phyloP scores from a whole-genome alignment of 2,888 invertebrate species.

The Metellina segmentata region DNA sequence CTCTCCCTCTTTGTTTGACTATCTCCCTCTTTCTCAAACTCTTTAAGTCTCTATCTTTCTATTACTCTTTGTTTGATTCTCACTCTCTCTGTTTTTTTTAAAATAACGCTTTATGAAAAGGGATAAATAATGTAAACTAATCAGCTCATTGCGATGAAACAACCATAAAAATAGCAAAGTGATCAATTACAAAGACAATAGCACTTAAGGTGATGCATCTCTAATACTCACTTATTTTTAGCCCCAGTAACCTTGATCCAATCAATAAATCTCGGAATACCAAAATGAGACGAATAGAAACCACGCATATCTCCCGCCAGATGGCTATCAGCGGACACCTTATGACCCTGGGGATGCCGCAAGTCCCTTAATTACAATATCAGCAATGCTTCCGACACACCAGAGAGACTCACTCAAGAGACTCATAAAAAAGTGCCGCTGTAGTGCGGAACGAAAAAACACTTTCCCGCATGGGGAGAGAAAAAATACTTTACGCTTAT shows the following conservation, averaged over 20 bases:
- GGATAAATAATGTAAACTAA: no score
- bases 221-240: neutral
- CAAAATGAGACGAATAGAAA: neutral
- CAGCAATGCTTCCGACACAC: neutral
- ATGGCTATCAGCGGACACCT: neutral
- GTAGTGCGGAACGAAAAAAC: neutral
- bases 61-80: no score
- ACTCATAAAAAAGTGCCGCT: neutral
- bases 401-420: neutral
- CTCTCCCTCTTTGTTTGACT: no score
- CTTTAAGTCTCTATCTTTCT: no score
- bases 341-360: neutral
- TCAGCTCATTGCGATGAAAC: no score
- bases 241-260: neutral
- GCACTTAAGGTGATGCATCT: no score
- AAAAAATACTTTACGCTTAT: constrained; percentile 23
- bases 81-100: no score
- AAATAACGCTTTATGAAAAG: no score
- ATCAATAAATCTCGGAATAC: neutral
- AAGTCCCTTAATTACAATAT: neutral
- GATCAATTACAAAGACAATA: no score
- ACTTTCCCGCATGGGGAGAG: neutral
- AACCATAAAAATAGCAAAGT: no score
- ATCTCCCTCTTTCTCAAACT: no score
- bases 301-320: neutral